Evolutionary conservation across 2,888 invertebrate species (phyloP), one percentile per base, ranked within the genome.

Genomic region (Amphipyra berbera): DNA sequence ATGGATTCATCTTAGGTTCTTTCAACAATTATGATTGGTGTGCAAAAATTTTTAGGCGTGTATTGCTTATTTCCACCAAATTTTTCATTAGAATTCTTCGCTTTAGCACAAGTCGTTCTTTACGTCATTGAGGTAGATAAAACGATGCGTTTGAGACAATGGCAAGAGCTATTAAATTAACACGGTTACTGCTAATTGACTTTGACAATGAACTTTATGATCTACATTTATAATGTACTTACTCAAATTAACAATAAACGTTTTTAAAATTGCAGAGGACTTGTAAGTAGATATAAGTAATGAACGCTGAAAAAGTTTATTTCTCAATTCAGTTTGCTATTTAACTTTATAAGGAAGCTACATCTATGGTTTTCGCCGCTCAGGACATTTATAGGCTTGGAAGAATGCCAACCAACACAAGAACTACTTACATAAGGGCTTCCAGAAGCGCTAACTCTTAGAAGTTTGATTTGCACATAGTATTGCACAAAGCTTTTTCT

Each of bases 381-480:
- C 78, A 82, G 82, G 82, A 86, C 89, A 82, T 87, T 90, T 87
- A 92, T 90, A 90, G 89, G 76, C 74, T 86, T 92, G 93, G 92
- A 85, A 69, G 72, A 72, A 76, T 82, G 91, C 92, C 93, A 92
- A 83, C 75, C 73, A 66, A 79, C 75, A 76, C 77, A 68, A 81
- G 79, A 79, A 82, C 76, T 80, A 77, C 86, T 89, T 85, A 84
- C 84, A 83, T 85, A 85, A 87, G 78, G 85, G 64, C 69, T 75
- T 80, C 74, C 64, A 69, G 73, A 67, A 74, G 70, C 41, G 62
- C 57, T 67, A 67, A 75, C 64, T 68, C 57, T 65, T 60, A 61
- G 44, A 61, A 64, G 60, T 60, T 53, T 50, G 55, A 57, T 72
- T 72, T 66, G 60, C 66, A 63, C 61, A 52, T 61, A 15, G 38